phyloP scores from a whole-genome alignment of 2,888 invertebrate genomes.

The Meganola albula region DNA sequence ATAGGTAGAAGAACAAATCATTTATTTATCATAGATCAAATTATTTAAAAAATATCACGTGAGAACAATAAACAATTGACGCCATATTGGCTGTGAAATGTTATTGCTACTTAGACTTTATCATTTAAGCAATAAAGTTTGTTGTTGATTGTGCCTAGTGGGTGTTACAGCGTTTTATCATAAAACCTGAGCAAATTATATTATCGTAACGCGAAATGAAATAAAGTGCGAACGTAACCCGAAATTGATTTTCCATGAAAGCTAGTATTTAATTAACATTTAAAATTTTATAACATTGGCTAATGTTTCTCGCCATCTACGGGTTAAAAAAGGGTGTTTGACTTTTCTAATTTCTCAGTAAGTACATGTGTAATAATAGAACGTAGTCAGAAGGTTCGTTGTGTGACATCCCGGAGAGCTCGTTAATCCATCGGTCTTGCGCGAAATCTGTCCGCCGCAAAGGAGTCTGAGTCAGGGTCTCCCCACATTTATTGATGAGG shows the following conservation, averaged over 20 bases:
- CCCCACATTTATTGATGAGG: neutral
- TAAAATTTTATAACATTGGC: no score
- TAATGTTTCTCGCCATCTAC: no score
- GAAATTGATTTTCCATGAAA: slow-evolving; percentile 10
- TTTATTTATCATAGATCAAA: no score
- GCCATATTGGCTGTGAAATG: slow-evolving; percentile 36
- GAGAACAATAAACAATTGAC: slow-evolving; percentile 24
- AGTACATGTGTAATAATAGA: no score
- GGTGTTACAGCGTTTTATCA: slow-evolving; percentile 29
- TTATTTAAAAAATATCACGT: slow-evolving; percentile 12
- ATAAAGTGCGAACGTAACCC: slow-evolving; percentile 4
- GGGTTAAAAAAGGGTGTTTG: no score
- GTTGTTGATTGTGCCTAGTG: slow-evolving; percentile 36
- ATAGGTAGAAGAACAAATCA: no score
- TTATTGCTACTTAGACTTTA: slow-evolving; percentile 48
- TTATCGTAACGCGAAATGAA: no score
- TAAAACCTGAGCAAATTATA: slow-evolving; percentile 41
- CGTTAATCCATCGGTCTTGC: no score
- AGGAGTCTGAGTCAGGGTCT: neutral
- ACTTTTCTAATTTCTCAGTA: no score
- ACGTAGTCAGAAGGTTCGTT: no score
- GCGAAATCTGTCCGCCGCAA: no score
- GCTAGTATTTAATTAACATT: slow-evolving; percentile 10
- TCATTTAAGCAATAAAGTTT: slow-evolving; percentile 41
- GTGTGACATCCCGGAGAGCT: no score